Base-by-base conservation (phyloP, 1,140 invertebrate species). In the Conus betulinus region DNA sequence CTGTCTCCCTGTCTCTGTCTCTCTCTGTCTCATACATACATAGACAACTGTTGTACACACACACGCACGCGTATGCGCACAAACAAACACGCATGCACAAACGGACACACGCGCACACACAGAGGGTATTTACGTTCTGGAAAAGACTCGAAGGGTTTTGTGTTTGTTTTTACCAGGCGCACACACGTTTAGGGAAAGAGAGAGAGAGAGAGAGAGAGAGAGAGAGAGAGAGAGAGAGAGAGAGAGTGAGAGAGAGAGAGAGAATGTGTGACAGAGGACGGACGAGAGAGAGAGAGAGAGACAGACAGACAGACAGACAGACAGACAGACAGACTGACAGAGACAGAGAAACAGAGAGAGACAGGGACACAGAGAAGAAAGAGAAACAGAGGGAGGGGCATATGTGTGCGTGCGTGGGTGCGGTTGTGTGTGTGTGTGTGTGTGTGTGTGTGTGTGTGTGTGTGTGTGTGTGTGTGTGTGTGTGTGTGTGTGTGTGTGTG, bases 61-160 rank as follows among this genome's bases (percentile, higher is more conserved):
- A 71, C 67, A 71, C 67, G 20, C 67, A 10, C 67, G 20, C 67
- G 23, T 23, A 71, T 23, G 20, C 6, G 23, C 23, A 71, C 67
- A 23, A 0, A 23, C 67, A 23, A 11, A 17, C 79, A 4, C 15
- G 51, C 52, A 23, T 13, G 15, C 79, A 51, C 79, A 51, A 5
- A 23, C 79, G 53, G 15, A 53, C 79, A 81, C 79, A 81, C 79
- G 53, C 79, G 20, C 76, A 78, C 25, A 78, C 76, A 78, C 25
- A 78, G 8, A 78, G 7, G 7, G 8, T 8, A n/a, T 39, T 39
- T 39, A 39, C 39, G 39, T 39, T 39, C 39, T 39, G 39, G 39
- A 39, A 39, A 39, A 39, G 39, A 39, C 39, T 39, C 39, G 39
- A 39, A 39, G 0, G 39, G 0, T 39, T 39, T 39, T 39, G 39